These are phyloP conservation scores for Hylaea fasciaria DNA, from an alignment of 2,888 invertebrate genomes.

Conservation along the genomic window DNA sequence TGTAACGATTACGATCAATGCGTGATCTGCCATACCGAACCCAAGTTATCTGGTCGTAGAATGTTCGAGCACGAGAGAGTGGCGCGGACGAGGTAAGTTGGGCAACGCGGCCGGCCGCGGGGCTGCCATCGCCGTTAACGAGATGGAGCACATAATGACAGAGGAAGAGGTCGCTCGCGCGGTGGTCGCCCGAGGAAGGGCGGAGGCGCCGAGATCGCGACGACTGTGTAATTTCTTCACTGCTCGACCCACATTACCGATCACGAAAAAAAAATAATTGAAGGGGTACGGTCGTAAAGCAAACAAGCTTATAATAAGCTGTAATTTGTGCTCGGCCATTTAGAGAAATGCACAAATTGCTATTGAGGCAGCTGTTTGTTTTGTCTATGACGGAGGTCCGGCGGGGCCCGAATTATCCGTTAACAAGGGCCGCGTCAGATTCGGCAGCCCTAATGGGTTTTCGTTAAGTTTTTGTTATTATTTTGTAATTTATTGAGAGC, in stretches of 20 bases:
- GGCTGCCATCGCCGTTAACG: constrained; percentile 54
- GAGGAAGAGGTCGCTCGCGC: constrained; percentile 42
- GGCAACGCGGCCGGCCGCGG: constrained; percentile 23
- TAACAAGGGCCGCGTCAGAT: constrained; percentile 85
- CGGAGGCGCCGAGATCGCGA: constrained; percentile 75
- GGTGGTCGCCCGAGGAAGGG: constrained; percentile 58
- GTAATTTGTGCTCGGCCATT: constrained; percentile 84
- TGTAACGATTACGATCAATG: constrained; percentile 19
- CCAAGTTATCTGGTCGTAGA: not conserved
- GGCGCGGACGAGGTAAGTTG: constrained; percentile 12
- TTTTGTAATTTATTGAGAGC: constrained; percentile 80
- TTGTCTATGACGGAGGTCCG: constrained; percentile 85
- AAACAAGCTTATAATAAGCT: constrained; percentile 85
- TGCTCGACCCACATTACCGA: constrained; percentile 81
- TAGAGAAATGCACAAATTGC: constrained; percentile 85
- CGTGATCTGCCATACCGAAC: constrained; percentile 5
- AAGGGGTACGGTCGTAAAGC: constrained; percentile 84
- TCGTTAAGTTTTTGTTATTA: constrained; percentile 82
- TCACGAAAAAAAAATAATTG: constrained; percentile 83
- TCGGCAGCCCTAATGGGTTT: constrained; percentile 85
- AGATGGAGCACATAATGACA: constrained; percentile 58
- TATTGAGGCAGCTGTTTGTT: constrained; percentile 82
- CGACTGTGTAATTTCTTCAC: constrained; percentile 82
- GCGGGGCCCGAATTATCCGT: constrained; percentile 78
- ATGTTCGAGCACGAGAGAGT: not conserved